Evolutionary conservation across 2,113 vertebrate species (phyloP), one percentile per base, ranked within the genome.

Genomic region (Potamarius usumacintae): DNA sequence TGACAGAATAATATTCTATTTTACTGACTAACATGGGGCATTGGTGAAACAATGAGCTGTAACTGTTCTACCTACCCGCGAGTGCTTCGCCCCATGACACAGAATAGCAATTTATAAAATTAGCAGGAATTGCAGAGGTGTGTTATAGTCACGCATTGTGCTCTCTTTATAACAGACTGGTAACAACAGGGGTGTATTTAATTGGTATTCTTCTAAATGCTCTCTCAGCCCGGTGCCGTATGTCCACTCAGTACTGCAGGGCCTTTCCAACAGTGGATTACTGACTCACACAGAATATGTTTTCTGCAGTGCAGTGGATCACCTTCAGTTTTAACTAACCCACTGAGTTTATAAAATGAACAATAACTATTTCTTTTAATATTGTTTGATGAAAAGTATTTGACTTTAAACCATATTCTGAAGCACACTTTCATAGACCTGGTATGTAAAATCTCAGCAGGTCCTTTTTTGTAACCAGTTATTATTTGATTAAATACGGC

Each of bases 101-200:
- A 67, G 10, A 67, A 62, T 18, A 86, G 52, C 65, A 53, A 88
- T 82, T 82, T 80, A 57, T 52, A n/a, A 52, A 50, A 65, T 84
- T 81, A 71, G 69, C 79, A 79, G 76, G 82, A 85, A 72, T 27
- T 53, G 27, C 48, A 72, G 80, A 78, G 82, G 50, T 69, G 72
- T 85, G 48, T 80, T 22, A 48, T 65, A 65, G 27, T 55, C 52
- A 34, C 22, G 25, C 50, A 48, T 63, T 67, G 71, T 57, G 60
- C 74, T 69, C 52, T 86, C 63, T 22, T 83, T 82, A 78, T 71
- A 82, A 85, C 84, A 85, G 80, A 78, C 88, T 83, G 80, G 52
- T 65, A 89, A 82, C 84, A 83, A 82, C 79, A 86, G 82, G 79
- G 80, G 85, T 63, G 84, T 83, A 67, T 86, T 86, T 86, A 83